Base-by-base conservation (phyloP, 2,113 vertebrate genomes). In the Mustelus asterias region DNA sequence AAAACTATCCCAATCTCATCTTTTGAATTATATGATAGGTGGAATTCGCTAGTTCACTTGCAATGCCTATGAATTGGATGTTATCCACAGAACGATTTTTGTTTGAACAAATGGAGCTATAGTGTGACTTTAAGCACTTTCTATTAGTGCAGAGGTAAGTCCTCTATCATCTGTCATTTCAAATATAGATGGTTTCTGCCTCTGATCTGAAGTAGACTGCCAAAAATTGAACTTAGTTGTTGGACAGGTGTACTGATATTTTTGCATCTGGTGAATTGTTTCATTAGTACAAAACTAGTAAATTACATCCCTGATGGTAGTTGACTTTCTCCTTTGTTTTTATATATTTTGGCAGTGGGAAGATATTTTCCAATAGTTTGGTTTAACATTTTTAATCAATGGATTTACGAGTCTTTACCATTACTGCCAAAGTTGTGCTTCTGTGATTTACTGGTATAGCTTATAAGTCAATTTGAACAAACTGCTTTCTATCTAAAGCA, bases 201-300 rank as follows among this genome's bases (percentile, higher is more conserved):
- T 95, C 94, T 95, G 94, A 24, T 29, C 69, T 95, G 94, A 72
- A 72, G 44, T 13, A 72, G 37, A 26, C n/a, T 70, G 93, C 69
- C 92, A 69, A 94, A 76, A 24, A 37, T 70, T 94, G 41, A 70
- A 70, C 65, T 70, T 20, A 44, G 29, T 70, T 72, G 24, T 95
- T 69, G 88, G 54, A 72, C 72, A 29, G 76, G 94, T 72, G 22
- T 29, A 95, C 29, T 72, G 29, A 95, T 54, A 29, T 54, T 95
- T 26, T 95, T 41, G 67, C 76, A 26, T 70, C 22, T 94, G 92
- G 41, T 69, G 37, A 69, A 67, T 65, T 67, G 22, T 26, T 70
- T 41, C 3, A 44, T 70, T 26, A 14, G 18, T 26, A 33, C 33
- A 41, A 70, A 72, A 48, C 69, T 44, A 33, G n/a, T 54, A 72